These are phyloP conservation scores for Lycophotia porphyrea DNA, from an alignment of 2,888 invertebrate species.

Conservation along the genomic window DNA sequence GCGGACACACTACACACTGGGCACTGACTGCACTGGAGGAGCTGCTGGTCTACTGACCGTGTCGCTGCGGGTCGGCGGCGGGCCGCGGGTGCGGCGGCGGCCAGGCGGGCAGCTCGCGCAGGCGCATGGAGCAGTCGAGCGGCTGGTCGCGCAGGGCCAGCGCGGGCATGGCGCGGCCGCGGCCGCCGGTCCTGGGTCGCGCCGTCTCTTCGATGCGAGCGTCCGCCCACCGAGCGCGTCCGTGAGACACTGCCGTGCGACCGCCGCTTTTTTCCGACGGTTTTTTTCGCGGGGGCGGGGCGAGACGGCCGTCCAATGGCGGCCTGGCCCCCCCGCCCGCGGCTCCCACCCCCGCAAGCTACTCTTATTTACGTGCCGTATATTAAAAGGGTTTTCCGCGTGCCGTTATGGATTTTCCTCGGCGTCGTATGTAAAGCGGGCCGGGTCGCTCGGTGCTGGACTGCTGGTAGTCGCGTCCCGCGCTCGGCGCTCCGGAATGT, in stretches of 20 bases:
- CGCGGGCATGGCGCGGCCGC: slow-evolving; percentile 91
- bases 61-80: slow-evolving; percentile 71
- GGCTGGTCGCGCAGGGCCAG: slow-evolving; percentile 92
- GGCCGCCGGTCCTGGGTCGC: slow-evolving; percentile 89
- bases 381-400: slow-evolving; percentile 91
- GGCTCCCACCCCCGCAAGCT: slow-evolving; percentile 72
- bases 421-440: slow-evolving; percentile 69
- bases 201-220: slow-evolving; percentile 83
- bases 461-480: neutral
- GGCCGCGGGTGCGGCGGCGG: slow-evolving; percentile 80
- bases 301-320: slow-evolving; percentile 81
- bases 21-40: slow-evolving; percentile 41
- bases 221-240: slow-evolving; percentile 86
- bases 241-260: slow-evolving; percentile 87
- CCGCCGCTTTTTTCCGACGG: slow-evolving; percentile 82
- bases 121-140: slow-evolving; percentile 93
- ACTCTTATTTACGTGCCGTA: slow-evolving; percentile 89
- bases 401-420: slow-evolving; percentile 89
- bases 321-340: slow-evolving; percentile 72
- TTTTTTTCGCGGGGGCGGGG: slow-evolving; percentile 86
- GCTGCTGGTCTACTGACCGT: slow-evolving; percentile 81
- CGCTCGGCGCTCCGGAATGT: slow-evolving; percentile 47
- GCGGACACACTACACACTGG: slow-evolving; percentile 53
- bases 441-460: slow-evolving; percentile 9
- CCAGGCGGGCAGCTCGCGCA: slow-evolving; percentile 86